Conservation (phyloP, 1,140 invertebrate species). For the Drosophila erecta region DNA sequence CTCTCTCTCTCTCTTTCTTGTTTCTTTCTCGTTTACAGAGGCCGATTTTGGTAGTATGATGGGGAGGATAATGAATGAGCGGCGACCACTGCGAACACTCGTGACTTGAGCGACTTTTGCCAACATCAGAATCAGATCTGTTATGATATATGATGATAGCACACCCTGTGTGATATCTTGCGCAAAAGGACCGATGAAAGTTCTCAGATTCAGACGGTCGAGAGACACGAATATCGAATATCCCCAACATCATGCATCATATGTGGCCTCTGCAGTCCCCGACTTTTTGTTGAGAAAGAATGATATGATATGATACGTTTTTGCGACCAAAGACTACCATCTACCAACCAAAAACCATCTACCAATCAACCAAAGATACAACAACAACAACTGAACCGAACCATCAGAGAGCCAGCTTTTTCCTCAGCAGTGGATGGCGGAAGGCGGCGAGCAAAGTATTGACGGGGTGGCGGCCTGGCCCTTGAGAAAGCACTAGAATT, state of each 20-base stretch:
- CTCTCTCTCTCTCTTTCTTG: conserved; percentile 63
- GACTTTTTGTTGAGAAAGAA: conserved; percentile 70
- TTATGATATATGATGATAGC: conserved; percentile 21
- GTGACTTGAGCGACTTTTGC: conserved; percentile 75
- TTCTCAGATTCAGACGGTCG: conserved; percentile 56
- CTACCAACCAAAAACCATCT: conserved; percentile 28
- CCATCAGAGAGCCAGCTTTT: conserved; percentile 45
- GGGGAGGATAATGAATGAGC: conserved; percentile 82
- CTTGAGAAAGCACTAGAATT: conserved; percentile 33
- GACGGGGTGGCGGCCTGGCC: conserved; percentile 27
- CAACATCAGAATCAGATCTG: conserved; percentile 33
- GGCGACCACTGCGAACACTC: conserved; percentile 68
- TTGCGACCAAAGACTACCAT: conserved; percentile 14
- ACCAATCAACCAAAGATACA: conserved; percentile 39
- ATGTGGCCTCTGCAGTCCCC: conserved; percentile 82
- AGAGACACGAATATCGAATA: conserved; percentile 59
- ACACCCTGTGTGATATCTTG: conserved; percentile 28
- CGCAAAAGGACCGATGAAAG: conserved; percentile 61
- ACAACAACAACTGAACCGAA: conserved; percentile 35
- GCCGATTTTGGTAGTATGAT: conserved; percentile 85
- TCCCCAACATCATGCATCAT: conserved; percentile 84
- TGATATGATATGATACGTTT: conserved; percentile 24
- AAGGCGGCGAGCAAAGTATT: conserved; percentile 36
- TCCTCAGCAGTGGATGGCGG: conserved; percentile 35
- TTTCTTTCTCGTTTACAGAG: conserved; percentile 84